Evolutionary conservation across 2,113 vertebrate genomes (phyloP).

Genomic region (Amphiprion percula): DNA sequence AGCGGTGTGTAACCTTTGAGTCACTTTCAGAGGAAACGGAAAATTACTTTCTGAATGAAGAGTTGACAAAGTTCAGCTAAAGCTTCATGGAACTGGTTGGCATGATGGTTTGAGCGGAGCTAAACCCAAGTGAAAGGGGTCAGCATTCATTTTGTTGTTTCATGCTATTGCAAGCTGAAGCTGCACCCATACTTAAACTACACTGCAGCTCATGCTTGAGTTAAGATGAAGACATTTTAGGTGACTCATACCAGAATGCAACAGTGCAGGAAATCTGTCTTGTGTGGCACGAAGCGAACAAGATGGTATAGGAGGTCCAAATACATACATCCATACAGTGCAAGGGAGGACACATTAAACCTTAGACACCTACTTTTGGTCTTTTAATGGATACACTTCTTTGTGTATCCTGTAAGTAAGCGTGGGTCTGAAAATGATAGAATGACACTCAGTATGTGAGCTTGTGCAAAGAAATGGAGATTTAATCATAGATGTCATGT

Average conservation of each 20-base stretch:
- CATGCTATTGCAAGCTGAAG: background rate
- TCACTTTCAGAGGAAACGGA: background rate
- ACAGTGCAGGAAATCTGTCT: background rate
- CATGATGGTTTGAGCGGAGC: background rate
- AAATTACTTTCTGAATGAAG: background rate
- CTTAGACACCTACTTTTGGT: background rate
- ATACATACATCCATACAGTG: background rate
- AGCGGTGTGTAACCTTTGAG: background rate
- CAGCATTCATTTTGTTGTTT: background rate
- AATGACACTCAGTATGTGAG: background rate
- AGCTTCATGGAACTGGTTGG: constrained; percentile 8
- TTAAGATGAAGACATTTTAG: background rate
- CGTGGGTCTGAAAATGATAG: background rate
- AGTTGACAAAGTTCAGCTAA: background rate
- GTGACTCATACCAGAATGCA: background rate
- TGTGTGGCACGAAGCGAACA: constrained; percentile 7
- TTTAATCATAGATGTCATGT: background rate
- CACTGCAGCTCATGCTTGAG: background rate
- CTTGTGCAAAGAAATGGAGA: background rate
- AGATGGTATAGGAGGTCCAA: background rate
- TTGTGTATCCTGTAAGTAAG: background rate
- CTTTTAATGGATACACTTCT: background rate
- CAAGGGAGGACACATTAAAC: background rate
- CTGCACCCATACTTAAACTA: no score
- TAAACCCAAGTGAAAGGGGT: constrained; percentile 1